These are phyloP conservation scores for Eospalax fontanierii DNA, from an alignment of 2,797 vertebrate species.

Conservation along the genomic window DNA sequence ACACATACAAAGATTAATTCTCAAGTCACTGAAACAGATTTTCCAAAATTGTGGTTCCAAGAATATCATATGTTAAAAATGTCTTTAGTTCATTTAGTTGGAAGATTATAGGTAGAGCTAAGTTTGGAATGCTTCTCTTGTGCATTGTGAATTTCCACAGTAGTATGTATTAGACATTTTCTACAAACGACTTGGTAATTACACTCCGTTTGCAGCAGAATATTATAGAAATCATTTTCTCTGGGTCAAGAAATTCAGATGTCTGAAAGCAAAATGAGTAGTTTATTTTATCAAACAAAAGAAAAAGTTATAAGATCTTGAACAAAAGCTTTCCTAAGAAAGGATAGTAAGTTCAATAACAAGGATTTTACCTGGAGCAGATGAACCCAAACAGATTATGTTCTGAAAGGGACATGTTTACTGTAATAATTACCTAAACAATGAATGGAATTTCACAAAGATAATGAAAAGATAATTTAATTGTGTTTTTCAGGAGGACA, in stretches of 20 bases:
- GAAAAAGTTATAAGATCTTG: constrained; percentile 50
- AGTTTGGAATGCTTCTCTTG: constrained; percentile 70
- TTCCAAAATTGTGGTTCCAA: constrained; percentile 35
- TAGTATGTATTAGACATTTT: constrained; percentile 58
- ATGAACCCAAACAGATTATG: constrained; percentile 1
- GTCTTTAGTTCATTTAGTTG: constrained; percentile 56
- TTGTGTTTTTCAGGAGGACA: not conserved
- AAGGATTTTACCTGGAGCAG: not conserved
- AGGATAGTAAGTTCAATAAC: not conserved
- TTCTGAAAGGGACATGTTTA: not conserved
- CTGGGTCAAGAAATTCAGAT: constrained; percentile 37
- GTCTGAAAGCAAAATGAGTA: constrained; percentile 34
- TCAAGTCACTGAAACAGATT: not conserved
- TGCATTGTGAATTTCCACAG: constrained; percentile 59
- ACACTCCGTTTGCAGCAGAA: constrained; percentile 67
- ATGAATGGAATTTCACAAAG: not conserved
- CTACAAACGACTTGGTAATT: constrained; percentile 63
- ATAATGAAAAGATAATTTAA: not conserved
- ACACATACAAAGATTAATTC: not conserved
- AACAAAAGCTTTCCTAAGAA: constrained; percentile 29
- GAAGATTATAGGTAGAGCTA: constrained; percentile 70
- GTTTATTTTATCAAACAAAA: constrained; percentile 63
- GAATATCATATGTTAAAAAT: constrained; percentile 36
- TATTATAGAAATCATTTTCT: constrained; percentile 72
- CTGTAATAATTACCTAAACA: not conserved